phyloP scores from a whole-genome alignment of 2,113 vertebrate genomes.

The Podilymbus podiceps region DNA sequence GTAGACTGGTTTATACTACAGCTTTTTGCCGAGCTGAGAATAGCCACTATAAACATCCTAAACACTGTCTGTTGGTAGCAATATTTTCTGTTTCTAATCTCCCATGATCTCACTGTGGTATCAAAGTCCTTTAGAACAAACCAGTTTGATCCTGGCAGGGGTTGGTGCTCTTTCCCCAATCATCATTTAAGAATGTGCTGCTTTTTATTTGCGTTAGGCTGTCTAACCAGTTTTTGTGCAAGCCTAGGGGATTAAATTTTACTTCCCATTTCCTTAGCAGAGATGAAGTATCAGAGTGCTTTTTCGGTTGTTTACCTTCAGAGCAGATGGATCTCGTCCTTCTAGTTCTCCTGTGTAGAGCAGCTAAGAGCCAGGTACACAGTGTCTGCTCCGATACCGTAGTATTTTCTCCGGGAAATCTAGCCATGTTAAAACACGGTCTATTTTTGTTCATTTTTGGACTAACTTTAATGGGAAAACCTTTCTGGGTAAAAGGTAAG shows the following conservation, averaged over 20 bases:
- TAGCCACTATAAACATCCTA: neutral
- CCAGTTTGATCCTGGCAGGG: neutral
- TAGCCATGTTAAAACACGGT: slow-evolving; percentile 43
- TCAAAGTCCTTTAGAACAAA: neutral
- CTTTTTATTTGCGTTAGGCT: slow-evolving; percentile 30
- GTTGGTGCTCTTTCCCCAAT: neutral
- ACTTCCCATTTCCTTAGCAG: slow-evolving; percentile 40
- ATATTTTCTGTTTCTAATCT: neutral
- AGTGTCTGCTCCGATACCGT: neutral
- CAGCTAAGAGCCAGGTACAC: neutral
- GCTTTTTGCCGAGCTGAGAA: neutral
- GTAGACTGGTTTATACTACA: neutral
- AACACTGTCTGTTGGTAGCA: neutral
- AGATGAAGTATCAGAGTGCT: neutral
- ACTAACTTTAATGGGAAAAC: slow-evolving; percentile 2
- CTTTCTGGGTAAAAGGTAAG: slow-evolving; percentile 49
- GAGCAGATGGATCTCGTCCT: neutral
- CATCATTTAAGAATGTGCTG: neutral
- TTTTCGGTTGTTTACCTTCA: neutral
- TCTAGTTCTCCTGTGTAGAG: neutral
- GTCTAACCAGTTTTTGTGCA: slow-evolving; percentile 51
- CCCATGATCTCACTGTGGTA: neutral
- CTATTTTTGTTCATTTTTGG: slow-evolving; percentile 27
- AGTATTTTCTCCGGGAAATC: neutral
- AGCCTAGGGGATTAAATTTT: slow-evolving; percentile 11